Base-by-base conservation (phyloP, 1,140 invertebrate genomes). In the Leptinotarsa undecemlineata region DNA sequence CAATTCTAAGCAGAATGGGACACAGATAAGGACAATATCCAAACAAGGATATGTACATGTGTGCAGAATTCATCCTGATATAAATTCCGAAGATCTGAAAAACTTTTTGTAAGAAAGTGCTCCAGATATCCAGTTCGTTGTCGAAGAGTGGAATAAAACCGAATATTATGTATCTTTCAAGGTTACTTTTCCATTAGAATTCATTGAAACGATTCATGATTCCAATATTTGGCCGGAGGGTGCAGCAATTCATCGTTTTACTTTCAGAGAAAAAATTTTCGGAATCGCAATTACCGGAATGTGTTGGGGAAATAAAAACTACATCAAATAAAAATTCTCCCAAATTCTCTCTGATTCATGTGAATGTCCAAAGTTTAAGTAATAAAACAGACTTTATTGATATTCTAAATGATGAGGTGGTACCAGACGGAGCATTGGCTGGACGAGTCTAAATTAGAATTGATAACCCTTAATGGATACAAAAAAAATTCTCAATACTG, bases 111-210 rank as follows among this genome's bases (percentile, higher is more conserved):
- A 68, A 42, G 42, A 42, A 68, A 68, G 14, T 17, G 33, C 67
- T 42, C 67, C 26, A 15, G 15, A 42, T 26, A 68, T 68, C 23
- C 21, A 48, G 15, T 68, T 68, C 33, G 13, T 26, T 17, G 8
- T 20, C 33, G 67, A 68, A 20, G 67, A 68, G 19, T 68, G 67
- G 67, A 68, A 68, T 48, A 68, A 48, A 68, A 68, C 67, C n/a
- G 3, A 13, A 26, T 15, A 68, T 17, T 68, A 33, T 15, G 15
- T 33, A 17, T 68, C 33, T 20, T 68, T 68, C 26, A 68, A 68
- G 42, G 67, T 13, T 5, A 14, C 20, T 17, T 68, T 68, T 68
- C 67, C 67, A 13, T 26, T 68, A 15, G 67, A 68, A 48, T 15
- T 26, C 33, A 26, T 42, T 26, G 67, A 68, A 17, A 68, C 15